Percentiles rank a stretch among this genome's conserved stretches.
These are phyloP conservation scores for Rhopalosiphum maidis DNA, from an alignment of 1,140 invertebrate species.

Conservation along the genomic window DNA sequence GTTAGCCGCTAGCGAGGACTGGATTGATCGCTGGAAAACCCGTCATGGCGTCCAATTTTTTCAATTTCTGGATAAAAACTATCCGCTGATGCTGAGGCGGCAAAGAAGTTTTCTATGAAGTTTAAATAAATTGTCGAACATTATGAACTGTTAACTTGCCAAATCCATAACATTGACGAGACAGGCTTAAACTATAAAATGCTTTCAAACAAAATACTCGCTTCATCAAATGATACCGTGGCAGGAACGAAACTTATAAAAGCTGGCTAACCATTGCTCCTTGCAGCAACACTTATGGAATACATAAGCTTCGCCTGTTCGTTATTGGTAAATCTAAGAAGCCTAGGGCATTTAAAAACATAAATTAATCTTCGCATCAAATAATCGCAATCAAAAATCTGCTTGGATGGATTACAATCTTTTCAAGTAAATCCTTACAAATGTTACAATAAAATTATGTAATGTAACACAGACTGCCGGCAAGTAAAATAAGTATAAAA, in stretches of 20 bases:
- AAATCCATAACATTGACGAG: conserved; percentile 62
- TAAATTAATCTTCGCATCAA: conserved; percentile 60
- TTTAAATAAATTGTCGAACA: not conserved
- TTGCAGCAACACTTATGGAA: conserved; percentile 52
- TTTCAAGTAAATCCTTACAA: too few species aligned
- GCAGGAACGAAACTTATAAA: conserved; percentile 37
- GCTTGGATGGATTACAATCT: conserved; percentile 27
- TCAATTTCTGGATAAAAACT: conserved; percentile 59
- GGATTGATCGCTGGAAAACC: conserved; percentile 60
- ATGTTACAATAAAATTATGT: too few species aligned
- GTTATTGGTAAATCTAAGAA: conserved; percentile 61
- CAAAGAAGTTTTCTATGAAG: not conserved
- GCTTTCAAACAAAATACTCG: conserved; percentile 60
- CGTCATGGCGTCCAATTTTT: conserved; percentile 58
- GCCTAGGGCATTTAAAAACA: conserved; percentile 60
- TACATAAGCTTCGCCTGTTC: conserved; percentile 58
- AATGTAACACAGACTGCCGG: too few species aligned
- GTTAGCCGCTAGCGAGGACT: conserved; percentile 63
- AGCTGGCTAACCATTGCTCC: conserved; percentile 61
- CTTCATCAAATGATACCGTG: conserved; percentile 58
- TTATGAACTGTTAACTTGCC: conserved; percentile 42
- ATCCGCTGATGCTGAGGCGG: conserved; percentile 55
- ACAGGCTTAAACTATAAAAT: conserved; percentile 61
- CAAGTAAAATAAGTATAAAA: too few species aligned
- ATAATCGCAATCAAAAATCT: conserved; percentile 5